These are phyloP conservation scores for Acromyrmex echinatior DNA, from an alignment of 1,140 invertebrate genomes.

Conservation along the genomic window DNA sequence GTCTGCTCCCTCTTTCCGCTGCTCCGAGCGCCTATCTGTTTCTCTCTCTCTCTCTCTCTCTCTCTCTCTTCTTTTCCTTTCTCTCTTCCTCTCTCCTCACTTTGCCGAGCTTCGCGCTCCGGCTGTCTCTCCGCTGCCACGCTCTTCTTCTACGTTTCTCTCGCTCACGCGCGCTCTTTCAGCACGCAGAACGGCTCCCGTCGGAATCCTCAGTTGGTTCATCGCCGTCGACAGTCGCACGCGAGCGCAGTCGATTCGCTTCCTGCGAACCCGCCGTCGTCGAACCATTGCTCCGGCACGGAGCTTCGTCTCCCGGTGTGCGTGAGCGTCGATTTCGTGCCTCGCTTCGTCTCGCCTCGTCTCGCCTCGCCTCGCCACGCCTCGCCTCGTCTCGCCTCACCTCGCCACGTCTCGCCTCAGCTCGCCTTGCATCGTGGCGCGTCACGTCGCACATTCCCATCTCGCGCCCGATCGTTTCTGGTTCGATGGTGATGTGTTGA, in stretches of 20 bases:
- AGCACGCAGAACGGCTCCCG: slow-evolving; percentile 68
- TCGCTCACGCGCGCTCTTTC: slow-evolving; percentile 60
- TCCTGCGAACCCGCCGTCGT: not conserved
- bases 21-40: slow-evolving; percentile 23
- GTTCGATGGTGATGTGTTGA: slow-evolving; percentile 27
- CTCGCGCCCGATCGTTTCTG: not conserved
- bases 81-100: not conserved
- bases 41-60: slow-evolving; percentile 15
- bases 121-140: not conserved
- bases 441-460: not conserved
- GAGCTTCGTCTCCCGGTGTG: slow-evolving; percentile 29
- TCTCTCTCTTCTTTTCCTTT: not conserved
- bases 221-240: slow-evolving; percentile 67
- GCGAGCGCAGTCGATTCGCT: slow-evolving; percentile 61
- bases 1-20: slow-evolving; percentile 73
- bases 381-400: not conserved
- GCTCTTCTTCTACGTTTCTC: slow-evolving; percentile 24
- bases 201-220: slow-evolving; percentile 72
- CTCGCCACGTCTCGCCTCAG: not conserved
- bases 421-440: slow-evolving; percentile 2
- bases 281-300: slow-evolving; percentile 21
- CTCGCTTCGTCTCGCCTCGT: not conserved
- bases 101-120: too few species aligned
- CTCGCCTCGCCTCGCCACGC: not conserved
- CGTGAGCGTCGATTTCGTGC: slow-evolving; percentile 28